Conservation (phyloP, 2,888 invertebrate species). For the Tinea trinotella region DNA sequence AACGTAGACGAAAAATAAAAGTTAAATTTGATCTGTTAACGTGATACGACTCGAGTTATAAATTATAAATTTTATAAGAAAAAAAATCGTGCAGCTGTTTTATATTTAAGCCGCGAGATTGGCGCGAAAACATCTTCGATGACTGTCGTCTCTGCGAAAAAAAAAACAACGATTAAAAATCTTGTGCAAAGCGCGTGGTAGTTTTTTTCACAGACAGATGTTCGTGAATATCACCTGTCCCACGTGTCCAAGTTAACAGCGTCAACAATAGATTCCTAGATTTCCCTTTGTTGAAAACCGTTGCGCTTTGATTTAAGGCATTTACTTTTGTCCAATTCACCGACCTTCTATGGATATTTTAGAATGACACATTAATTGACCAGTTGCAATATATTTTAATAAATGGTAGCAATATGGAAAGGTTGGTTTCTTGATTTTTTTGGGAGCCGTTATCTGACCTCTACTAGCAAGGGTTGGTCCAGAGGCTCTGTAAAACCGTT, state of each 20-base stretch:
- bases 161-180: slow-evolving; percentile 61
- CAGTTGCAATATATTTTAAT: too few species aligned
- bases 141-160: slow-evolving; percentile 50
- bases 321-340: slow-evolving; percentile 2
- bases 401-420: too few species aligned
- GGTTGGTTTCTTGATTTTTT: too few species aligned
- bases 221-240: slow-evolving; percentile 62
- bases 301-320: slow-evolving; percentile 51
- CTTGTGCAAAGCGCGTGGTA: slow-evolving; percentile 58
- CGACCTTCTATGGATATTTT: neutral
- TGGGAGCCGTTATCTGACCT: too few species aligned
- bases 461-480: too few species aligned
- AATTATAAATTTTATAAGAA: slow-evolving; percentile 14
- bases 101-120: slow-evolving; percentile 39
- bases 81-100: slow-evolving; percentile 37
- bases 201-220: slow-evolving; percentile 54
- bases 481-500: too few species aligned
- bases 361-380: too few species aligned
- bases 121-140: slow-evolving; percentile 53
- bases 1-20: neutral
- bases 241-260: slow-evolving; percentile 62
- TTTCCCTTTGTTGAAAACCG: slow-evolving; percentile 41
- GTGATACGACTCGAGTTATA: slow-evolving; percentile 5
- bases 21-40: neutral
- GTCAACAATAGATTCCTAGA: slow-evolving; percentile 47